These are phyloP conservation scores for Myotis lucifugus DNA, from an alignment of 2,113 vertebrate genomes.

Conservation along the genomic window DNA sequence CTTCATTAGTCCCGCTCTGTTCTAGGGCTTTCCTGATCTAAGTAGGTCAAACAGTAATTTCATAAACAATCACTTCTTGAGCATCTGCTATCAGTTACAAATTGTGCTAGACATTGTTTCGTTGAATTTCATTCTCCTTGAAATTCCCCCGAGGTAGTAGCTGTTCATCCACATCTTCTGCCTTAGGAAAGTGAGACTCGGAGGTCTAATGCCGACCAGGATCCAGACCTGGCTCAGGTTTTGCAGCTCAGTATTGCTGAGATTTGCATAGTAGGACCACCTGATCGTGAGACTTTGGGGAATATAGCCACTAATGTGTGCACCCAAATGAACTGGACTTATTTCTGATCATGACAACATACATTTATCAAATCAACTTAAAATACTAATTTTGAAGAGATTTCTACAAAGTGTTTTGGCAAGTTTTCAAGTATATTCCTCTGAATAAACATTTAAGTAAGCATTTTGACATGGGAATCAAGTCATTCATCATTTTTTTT, in stretches of 20 bases:
- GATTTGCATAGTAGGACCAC: not conserved
- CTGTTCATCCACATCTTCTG: not conserved
- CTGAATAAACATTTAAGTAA: not conserved
- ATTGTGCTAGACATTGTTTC: not conserved
- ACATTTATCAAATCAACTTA: not conserved
- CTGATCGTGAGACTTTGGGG: not conserved
- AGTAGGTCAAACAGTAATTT: not conserved
- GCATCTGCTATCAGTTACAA: not conserved
- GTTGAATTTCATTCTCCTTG: not conserved
- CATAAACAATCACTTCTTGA: not conserved
- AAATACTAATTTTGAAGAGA: not conserved
- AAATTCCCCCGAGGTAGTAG: no score
- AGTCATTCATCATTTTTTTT: constrained; percentile 15
- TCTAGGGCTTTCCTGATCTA: not conserved
- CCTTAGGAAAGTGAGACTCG: not conserved
- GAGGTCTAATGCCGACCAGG: not conserved
- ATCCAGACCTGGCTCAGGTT: not conserved
- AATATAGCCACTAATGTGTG: not conserved
- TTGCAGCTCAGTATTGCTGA: not conserved
- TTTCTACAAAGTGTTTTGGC: constrained; percentile 15
- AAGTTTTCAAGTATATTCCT: not conserved
- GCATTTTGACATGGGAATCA: constrained; percentile 46
- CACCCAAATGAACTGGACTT: not conserved
- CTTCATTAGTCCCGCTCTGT: not conserved
- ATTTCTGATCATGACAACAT: not conserved